Evolutionary conservation across 2,888 invertebrate genomes (phyloP), one percentile per base, ranked within the genome.

Genomic region (Bombylius discolor): DNA sequence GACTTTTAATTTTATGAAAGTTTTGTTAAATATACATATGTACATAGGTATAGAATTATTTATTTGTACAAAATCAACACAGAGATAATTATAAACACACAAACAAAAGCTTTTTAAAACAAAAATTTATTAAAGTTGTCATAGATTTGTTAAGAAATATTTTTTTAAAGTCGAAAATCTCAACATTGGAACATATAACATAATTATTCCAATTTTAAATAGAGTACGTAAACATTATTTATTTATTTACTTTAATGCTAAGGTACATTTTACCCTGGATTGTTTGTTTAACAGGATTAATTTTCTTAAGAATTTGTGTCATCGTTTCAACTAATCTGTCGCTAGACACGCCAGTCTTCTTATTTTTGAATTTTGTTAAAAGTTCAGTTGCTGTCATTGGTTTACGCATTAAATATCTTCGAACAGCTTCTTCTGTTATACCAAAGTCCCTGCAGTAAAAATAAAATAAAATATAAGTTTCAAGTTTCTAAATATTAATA

Each of bases 341-440:
- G 62, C 89, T 90, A 56, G 87, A 86, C 52, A 95, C 81, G 5
- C 93, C 93, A 11, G 90, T 89, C 67, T 93, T 90, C 74, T 95
- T 94, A 46, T 89, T 89, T 70, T 93, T 94, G 77, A 97, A 94
- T 77, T 97, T 97, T 62, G 93, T 92, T 48, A 97, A 76, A 42
- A 97, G 77, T 69, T 98, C 97, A 0, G 93, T 97, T 0, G 97
- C 91, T 0, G 98, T 98, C 89, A 98, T 95, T 1, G 98, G 99
- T 68, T 98, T 98, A 11, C 98, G 82, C 73, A 90, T 88, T 42
- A 99, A 77, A 75, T 99, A 98, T 14, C 96, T 83, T 4, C 96
- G 80, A 7, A 99, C 94, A 0, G 93, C 89, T 66, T 96, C 96
- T 70, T 97, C 96, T 0, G 92, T 92, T 45, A 95, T 92, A 52